A percentile compares a stretch with the other conserved stretches of the same genome.
Conservation (phyloP, 2,113 vertebrate species). For the Pelobates fuscus region DNA sequence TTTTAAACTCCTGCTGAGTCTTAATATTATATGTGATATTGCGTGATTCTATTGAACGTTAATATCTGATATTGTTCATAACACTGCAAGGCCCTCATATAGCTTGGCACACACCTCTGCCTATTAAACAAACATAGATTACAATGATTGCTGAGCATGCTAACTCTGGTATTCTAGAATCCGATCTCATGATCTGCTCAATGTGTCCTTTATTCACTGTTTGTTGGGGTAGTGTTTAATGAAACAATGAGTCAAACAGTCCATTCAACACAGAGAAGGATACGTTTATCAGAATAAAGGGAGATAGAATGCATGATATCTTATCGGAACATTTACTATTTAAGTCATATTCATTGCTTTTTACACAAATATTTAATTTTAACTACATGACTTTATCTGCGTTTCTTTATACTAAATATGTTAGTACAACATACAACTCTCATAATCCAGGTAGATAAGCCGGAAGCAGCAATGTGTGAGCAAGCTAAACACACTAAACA, state of each 20-base stretch:
- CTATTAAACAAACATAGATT: background rate
- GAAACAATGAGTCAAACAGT: background rate
- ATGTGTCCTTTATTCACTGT: background rate
- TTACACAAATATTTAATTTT: constrained; percentile 1
- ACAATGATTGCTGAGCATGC: background rate
- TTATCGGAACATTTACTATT: constrained; percentile 13
- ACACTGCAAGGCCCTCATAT: too few relatives aligned
- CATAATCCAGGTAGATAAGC: constrained; percentile 26
- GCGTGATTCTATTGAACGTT: too few relatives aligned
- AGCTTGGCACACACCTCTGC: too few relatives aligned
- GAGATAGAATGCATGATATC: constrained; percentile 7
- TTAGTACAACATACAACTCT: background rate
- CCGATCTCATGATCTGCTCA: background rate
- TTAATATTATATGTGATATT: too few relatives aligned
- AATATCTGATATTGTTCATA: too few relatives aligned
- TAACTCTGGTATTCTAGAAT: background rate
- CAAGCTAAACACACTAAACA: constrained; percentile 5
- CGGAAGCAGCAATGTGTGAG: constrained; percentile 11
- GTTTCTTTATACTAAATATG: background rate
- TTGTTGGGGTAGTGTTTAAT: background rate
- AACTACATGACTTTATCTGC: background rate
- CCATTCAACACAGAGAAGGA: background rate
- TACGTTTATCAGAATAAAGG: background rate
- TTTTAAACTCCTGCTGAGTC: too few relatives aligned
- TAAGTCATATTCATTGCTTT: background rate